A percentile compares a stretch with the other conserved stretches of the same genome.
Conservation (phyloP, 2,113 vertebrate species). For the Aramus guarauna region DNA sequence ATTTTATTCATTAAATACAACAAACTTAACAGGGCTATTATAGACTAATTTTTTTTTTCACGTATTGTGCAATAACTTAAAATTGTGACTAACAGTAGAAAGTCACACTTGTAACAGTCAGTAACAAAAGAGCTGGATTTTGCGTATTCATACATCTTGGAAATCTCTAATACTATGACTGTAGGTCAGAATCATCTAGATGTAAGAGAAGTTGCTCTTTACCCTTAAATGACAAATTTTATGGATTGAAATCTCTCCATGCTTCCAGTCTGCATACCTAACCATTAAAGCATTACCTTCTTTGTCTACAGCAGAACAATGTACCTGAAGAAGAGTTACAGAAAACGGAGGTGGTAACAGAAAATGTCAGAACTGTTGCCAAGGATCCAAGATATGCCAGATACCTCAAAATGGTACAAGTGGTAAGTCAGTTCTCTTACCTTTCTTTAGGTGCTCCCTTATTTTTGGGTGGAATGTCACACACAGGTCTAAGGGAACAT, state of each 20-base stretch:
- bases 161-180: neutral
- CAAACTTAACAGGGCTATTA: neutral
- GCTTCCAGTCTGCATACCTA: neutral
- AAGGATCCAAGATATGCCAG: conserved; percentile 94
- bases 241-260: neutral
- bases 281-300: conserved; percentile 30
- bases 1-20: neutral
- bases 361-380: conserved; percentile 86
- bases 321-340: conserved; percentile 64
- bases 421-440: conserved; percentile 79
- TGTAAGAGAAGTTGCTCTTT: neutral
- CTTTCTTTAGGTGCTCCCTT: neutral
- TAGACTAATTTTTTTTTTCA: neutral
- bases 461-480: neutral
- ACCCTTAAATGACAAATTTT: neutral
- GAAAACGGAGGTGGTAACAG: conserved; percentile 69
- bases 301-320: conserved; percentile 57
- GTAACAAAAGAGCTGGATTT: neutral
- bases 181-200: neutral
- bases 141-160: neutral
- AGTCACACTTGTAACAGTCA: neutral
- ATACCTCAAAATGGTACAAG: conserved; percentile 98
- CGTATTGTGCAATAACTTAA: neutral
- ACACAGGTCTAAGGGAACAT: neutral
- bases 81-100: neutral